Evolutionary conservation across 2,888 invertebrate species (phyloP).

Genomic region (Apantesis nais): DNA sequence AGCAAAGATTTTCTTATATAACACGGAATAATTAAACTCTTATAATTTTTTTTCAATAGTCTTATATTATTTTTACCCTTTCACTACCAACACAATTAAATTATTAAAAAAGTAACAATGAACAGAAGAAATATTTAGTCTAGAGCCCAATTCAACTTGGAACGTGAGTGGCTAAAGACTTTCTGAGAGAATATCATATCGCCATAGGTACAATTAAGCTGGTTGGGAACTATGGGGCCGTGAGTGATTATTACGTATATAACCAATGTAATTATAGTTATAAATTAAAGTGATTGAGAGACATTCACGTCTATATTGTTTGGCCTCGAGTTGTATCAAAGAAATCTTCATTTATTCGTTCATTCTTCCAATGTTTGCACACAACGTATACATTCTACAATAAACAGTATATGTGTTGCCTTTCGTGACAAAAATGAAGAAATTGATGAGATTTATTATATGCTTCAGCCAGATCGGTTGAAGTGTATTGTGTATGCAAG

Average conservation of each 20-base stretch:
- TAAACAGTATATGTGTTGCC: not conserved
- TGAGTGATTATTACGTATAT: conserved; percentile 56
- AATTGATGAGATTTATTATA: not conserved
- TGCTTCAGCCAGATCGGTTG: no score
- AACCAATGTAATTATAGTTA: conserved; percentile 55
- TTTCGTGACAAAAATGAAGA: not conserved
- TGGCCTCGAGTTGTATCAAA: not conserved
- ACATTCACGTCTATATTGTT: conserved; percentile 55
- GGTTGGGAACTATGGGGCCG: conserved; percentile 61
- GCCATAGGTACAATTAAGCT: conserved; percentile 46
- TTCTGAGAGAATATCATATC: conserved; percentile 9
- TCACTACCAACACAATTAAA: conserved; percentile 65
- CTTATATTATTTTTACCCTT: conserved; percentile 61
- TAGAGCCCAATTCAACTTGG: conserved; percentile 35
- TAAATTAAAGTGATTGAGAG: conserved; percentile 46
- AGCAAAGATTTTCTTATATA: conserved; percentile 42
- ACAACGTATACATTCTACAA: conserved; percentile 8
- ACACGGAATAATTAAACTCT: conserved; percentile 51
- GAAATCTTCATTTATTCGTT: no score
- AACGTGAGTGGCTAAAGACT: conserved; percentile 5
- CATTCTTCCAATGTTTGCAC: not conserved
- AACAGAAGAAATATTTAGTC: conserved; percentile 18
- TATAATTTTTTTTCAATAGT: conserved; percentile 49
- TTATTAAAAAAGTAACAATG: conserved; percentile 56
- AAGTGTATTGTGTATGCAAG: no score